Evolutionary conservation across 1,140 invertebrate genomes (phyloP), one percentile per base, ranked within the genome.

Genomic region (Cydia splendana): DNA sequence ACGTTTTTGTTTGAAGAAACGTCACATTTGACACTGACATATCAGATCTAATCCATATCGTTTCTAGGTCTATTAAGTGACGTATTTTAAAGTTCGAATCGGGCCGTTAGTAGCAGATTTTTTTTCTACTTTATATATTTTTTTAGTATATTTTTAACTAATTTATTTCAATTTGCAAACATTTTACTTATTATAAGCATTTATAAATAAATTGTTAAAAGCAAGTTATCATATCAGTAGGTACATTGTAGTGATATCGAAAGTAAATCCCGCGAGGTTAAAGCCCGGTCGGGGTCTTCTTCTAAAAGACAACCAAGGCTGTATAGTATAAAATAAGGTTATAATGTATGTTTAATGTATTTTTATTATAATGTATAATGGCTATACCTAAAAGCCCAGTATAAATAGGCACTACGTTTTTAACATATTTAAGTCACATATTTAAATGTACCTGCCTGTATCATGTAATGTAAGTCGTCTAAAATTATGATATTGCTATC

Each of bases 181-280:
- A 57, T 57, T 57, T 18, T n/a, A 51, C 2, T 13, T 15, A 4
- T 48, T 48, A 48, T 4, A 48, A 4, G 4, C 45, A 62, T 7
- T 10, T 24, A 62, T 12, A 62, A 62, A 62, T 24, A 24, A 62
- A 62, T 62, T 24, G 7, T 62, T 24, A 24, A 18, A 10, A 24
- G 20, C 20, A 62, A 62, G 24, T 62, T 62, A 62, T 62, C 18
- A 62, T 24, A 24, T 24, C 57, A 62, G 57, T 62, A 24, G 5
- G 5, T 34, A 34, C 34, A 6, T 34, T 62, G 57, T 24, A 62
- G 57, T 62, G 57, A 62, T 62, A 77, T 71, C 71, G 81, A 76
- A 76, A 76, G 76, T 76, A 75, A 80, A 20, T 28, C n/a, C 38
- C 38, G 76, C 34, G 76, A 76, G 76, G 74, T 45, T 65, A 53